These are phyloP conservation scores for Zaprionus taronus DNA, from an alignment of 1,140 invertebrate genomes.

Conservation along the genomic window DNA sequence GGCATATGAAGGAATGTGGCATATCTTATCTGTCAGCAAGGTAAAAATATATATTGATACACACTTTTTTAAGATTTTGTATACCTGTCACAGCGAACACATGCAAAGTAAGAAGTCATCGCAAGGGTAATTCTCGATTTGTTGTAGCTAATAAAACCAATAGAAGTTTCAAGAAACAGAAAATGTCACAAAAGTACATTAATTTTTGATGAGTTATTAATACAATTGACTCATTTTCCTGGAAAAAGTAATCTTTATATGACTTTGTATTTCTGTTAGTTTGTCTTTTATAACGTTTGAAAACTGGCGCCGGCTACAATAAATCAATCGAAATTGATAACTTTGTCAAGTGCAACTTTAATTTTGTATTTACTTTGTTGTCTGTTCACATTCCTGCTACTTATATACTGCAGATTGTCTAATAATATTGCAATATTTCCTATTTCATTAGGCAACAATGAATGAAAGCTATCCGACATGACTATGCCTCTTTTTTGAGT, in stretches of 20 bases:
- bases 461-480: too few relatives aligned
- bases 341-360: constrained; percentile 1
- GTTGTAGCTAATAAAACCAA: background rate
- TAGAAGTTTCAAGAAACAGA: background rate
- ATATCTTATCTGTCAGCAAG: constrained; percentile 64
- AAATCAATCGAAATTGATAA: constrained; percentile 10
- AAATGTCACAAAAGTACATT: background rate
- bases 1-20: constrained; percentile 49
- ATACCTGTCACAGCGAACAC: constrained; percentile 3
- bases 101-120: constrained; percentile 19
- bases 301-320: constrained; percentile 5
- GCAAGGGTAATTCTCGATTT: background rate
- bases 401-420: background rate
- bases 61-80: constrained; percentile 32
- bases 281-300: background rate
- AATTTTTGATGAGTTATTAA: background rate
- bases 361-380: background rate
- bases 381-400: background rate
- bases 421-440: background rate
- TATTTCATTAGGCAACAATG: too few relatives aligned
- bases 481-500: too few relatives aligned
- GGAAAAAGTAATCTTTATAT: constrained; percentile 16
- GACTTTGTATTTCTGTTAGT: background rate
- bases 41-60: constrained; percentile 59
- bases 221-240: constrained; percentile 1